A percentile compares a stretch with the other conserved stretches of the same genome.
Conservation (phyloP, 2,888 invertebrate genomes). For the Brachypalpus laphriformis region DNA sequence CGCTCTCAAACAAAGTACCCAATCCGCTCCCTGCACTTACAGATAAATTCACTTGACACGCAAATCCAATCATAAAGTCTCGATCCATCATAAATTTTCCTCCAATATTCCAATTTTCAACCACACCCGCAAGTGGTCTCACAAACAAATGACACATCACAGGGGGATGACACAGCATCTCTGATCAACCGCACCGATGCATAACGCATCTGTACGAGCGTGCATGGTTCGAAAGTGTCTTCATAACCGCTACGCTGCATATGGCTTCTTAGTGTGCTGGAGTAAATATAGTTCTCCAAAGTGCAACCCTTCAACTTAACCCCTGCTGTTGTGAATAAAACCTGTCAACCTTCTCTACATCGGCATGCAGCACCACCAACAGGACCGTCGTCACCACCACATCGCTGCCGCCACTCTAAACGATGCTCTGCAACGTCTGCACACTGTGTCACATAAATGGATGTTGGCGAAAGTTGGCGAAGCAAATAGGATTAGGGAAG, state of each 20-base stretch:
- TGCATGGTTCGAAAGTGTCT: conserved; percentile 42
- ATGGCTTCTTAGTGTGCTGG: conserved; percentile 42
- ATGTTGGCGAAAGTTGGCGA: conserved; percentile 58
- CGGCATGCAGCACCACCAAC: conserved; percentile 36
- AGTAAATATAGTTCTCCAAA: conserved; percentile 59
- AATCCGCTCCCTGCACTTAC: background rate
- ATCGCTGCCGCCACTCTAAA: conserved; percentile 2
- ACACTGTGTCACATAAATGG: conserved; percentile 70
- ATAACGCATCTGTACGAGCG: conserved; percentile 43
- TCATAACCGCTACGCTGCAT: conserved; percentile 41
- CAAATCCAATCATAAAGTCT: conserved; percentile 63
- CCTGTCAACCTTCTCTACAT: conserved; percentile 56
- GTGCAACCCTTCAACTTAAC: conserved; percentile 68
- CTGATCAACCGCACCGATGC: conserved; percentile 11
- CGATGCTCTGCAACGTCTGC: conserved; percentile 62
- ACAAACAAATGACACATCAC: conserved; percentile 44
- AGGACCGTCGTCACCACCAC: background rate
- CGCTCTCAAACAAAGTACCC: background rate
- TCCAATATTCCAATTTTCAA: conserved; percentile 59
- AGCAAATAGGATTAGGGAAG: conserved; percentile 65
- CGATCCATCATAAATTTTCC: conserved; percentile 53
- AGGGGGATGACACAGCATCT: conserved; percentile 27
- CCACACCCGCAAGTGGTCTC: conserved; percentile 12
- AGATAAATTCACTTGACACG: conserved; percentile 28
- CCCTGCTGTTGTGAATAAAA: conserved; percentile 55